Conservation (phyloP, 2,797 vertebrate species). For the Pipistrellus nathusii region DNA sequence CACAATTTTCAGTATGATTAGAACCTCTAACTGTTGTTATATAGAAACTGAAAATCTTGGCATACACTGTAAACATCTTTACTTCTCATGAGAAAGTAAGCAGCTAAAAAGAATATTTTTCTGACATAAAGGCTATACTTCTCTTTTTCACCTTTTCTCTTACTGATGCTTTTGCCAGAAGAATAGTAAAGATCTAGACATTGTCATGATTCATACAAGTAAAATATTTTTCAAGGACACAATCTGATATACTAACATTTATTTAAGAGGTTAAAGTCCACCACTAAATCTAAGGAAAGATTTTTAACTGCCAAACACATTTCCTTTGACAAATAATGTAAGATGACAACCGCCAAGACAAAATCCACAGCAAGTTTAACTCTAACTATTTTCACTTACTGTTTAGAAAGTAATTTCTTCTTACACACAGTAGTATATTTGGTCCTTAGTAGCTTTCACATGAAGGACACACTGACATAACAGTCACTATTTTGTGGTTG, state of each 20-base stretch:
- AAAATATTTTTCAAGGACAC: constrained; percentile 90
- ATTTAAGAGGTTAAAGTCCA: constrained; percentile 90
- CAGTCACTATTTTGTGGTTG: constrained; percentile 81
- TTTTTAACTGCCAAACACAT: constrained; percentile 87
- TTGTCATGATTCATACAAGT: constrained; percentile 88
- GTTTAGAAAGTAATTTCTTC: constrained; percentile 81
- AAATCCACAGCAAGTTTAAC: constrained; percentile 82
- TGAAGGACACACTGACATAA: constrained; percentile 82
- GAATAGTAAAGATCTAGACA: constrained; percentile 86
- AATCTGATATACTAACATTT: constrained; percentile 90
- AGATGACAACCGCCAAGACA: constrained; percentile 86
- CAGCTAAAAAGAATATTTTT: constrained; percentile 85
- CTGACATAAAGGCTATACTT: constrained; percentile 86
- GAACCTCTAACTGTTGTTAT: constrained; percentile 88
- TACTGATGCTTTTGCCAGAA: constrained; percentile 86
- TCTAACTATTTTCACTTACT: constrained; percentile 83
- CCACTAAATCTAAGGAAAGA: constrained; percentile 89
- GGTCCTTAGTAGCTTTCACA: constrained; percentile 80
- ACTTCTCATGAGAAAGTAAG: constrained; percentile 88
- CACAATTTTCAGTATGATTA: constrained; percentile 89
- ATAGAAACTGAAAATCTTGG: constrained; percentile 89
- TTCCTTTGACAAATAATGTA: constrained; percentile 89
- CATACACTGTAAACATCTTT: constrained; percentile 90
- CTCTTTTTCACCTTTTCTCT: constrained; percentile 81
- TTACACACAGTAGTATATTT: constrained; percentile 79